Percentiles rank a stretch among this genome's conserved stretches.
phyloP scores from a whole-genome alignment of 2,888 invertebrate species.

The Muscina levida region DNA sequence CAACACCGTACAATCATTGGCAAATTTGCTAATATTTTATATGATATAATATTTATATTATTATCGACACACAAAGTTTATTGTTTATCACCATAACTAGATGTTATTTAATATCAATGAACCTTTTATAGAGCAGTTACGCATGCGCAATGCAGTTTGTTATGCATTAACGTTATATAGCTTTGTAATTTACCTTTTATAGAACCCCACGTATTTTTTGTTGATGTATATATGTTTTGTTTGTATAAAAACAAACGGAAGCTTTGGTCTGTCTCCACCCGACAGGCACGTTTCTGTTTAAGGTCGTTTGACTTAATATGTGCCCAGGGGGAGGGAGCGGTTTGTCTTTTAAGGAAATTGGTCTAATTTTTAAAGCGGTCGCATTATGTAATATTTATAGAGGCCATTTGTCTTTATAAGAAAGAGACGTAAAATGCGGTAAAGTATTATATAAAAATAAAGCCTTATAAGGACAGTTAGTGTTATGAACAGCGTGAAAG shows the following conservation, averaged over 20 bases:
- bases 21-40: background rate
- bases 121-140: background rate
- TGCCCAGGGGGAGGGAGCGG: too few relatives aligned
- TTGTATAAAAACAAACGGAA: background rate
- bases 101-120: background rate
- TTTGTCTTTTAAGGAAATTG: slow-evolving; percentile 5
- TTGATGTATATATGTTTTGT: background rate
- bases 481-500: background rate
- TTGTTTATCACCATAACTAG: background rate
- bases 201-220: slow-evolving; percentile 6
- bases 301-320: background rate
- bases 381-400: background rate
- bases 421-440: too few relatives aligned
- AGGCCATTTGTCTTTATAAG: background rate
- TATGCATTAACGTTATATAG: background rate
- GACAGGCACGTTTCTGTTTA: background rate
- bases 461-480: background rate
- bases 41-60: slow-evolving; percentile 2
- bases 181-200: slow-evolving; percentile 3
- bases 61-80: background rate
- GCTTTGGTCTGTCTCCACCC: background rate
- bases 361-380: slow-evolving; percentile 5
- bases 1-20: background rate
- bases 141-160: background rate
- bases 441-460: background rate